A percentile compares a stretch with the other conserved stretches of the same genome.
These are phyloP conservation scores for Echinometra lucunter DNA, from an alignment of 53 echinoderm and acorn worm species.

Conservation along the genomic window DNA sequence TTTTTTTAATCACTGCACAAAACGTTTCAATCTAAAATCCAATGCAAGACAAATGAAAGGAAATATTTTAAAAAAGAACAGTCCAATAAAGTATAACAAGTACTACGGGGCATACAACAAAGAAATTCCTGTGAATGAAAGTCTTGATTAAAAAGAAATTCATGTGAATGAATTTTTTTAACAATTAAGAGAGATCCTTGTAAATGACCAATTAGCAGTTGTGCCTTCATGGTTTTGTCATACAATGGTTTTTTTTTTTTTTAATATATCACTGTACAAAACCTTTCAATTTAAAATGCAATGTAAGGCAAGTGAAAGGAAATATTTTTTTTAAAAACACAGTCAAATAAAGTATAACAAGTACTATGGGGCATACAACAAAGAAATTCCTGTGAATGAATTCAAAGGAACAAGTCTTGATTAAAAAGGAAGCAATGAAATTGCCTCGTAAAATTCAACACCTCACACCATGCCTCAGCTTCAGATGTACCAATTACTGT, in stretches of 20 bases:
- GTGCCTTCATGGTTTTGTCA: neutral
- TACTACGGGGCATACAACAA: neutral
- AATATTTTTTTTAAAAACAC: neutral
- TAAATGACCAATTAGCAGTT: too few relatives aligned
- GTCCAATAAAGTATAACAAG: neutral
- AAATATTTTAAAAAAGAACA: neutral
- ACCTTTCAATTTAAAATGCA: neutral
- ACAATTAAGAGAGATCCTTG: too few relatives aligned
- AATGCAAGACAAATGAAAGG: neutral
- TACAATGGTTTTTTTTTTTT: neutral
- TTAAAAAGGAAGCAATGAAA: neutral
- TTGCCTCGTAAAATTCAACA: neutral
- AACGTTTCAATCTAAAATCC: neutral
- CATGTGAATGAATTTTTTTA: too few relatives aligned
- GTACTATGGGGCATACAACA: neutral
- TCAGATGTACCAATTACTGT: slow-evolving; percentile 44
- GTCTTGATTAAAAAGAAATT: neutral
- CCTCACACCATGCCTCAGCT: neutral
- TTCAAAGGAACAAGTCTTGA: neutral
- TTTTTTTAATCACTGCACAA: neutral
- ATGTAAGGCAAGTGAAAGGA: neutral
- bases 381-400: neutral
- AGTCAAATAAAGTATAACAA: neutral
- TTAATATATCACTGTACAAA: neutral
- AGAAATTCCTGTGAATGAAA: neutral